Base-by-base conservation (phyloP, 2,797 vertebrate species). In the Neopelma chrysocephalum region DNA sequence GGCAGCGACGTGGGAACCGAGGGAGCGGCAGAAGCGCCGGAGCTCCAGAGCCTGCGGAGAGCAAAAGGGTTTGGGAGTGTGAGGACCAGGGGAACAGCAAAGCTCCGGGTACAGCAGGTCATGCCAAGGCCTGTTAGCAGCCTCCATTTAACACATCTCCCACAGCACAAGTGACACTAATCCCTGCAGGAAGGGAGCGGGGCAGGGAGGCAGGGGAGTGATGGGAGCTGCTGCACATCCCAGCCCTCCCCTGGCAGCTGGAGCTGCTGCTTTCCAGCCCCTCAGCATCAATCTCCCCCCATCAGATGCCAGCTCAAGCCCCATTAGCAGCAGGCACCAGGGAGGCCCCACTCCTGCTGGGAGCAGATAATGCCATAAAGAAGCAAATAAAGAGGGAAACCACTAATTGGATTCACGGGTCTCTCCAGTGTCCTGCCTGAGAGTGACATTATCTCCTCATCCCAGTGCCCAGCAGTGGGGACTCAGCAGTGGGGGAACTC, bases 351-450 rank as follows among this genome's bases (percentile, higher is more conserved):
- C 8, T 91, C 93, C 92, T 64, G 94, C 93, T 87, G 89, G 45
- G 32, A 62, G 75, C 36, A 64, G 77, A 90, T 84, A 82, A 91
- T 71, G 76, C 78, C 86, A 56, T 60, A 32, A 86, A 89, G 93
- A 31, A 87, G 90, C 81, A 53, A 90, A 88, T 69, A 66, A 95
- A 89, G 90, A 94, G 90, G 89, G 87, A 81, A 95, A 50, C 11
- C 85, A 57, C 93, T 96, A 91, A 96, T 86, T 94, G 92, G 92
- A 84, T 82, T 85, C 84, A 6, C 12, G 38, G 89, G 65, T 57
- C 79, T 77, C 60, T 29, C 16, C 60, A 2, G 84, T 3, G 84
- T 57, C 76, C 85, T 42, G 75, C 53, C 7, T 23, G 72, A 34
- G 38, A 65, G 47, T 32, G 73, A 72, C 54, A 72, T 86, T 89